A percentile compares a stretch with the other conserved stretches of the same genome.
phyloP scores from a whole-genome alignment of 2,797 vertebrate genomes.

The Labroides dimidiatus region DNA sequence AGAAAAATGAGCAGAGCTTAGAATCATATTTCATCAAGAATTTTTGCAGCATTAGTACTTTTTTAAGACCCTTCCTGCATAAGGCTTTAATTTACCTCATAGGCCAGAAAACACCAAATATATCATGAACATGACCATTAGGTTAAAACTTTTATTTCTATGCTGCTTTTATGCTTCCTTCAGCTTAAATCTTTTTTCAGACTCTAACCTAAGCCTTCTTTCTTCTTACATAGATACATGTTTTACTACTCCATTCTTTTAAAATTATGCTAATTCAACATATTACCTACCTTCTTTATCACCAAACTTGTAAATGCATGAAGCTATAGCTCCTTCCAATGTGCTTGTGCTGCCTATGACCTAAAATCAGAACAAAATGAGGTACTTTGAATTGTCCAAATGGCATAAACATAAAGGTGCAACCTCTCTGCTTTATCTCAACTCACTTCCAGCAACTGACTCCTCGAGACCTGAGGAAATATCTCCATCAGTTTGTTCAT shows the following conservation, averaged over 20 bases:
- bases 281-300: slow-evolving; percentile 82
- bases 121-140: too few relatives aligned
- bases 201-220: too few relatives aligned
- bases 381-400: background rate
- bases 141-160: too few relatives aligned
- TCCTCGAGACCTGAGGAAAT: slow-evolving; percentile 86
- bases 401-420: background rate
- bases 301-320: slow-evolving; percentile 80
- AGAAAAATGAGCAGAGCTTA: background rate
- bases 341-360: slow-evolving; percentile 85
- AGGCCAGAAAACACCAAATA: too few relatives aligned
- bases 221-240: too few relatives aligned
- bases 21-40: background rate
- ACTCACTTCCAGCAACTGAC: slow-evolving; percentile 83
- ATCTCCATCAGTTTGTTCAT: slow-evolving; percentile 83
- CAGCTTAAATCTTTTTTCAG: too few relatives aligned
- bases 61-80: too few relatives aligned
- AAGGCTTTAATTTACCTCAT: too few relatives aligned
- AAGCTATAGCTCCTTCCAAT: slow-evolving; percentile 89
- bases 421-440: background rate
- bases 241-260: too few relatives aligned
- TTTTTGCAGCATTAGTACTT: background rate
- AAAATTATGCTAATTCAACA: background rate
- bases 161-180: too few relatives aligned
- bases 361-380: slow-evolving; percentile 73